A percentile compares a stretch with the other conserved stretches of the same genome.
phyloP scores from a whole-genome alignment of 1,140 invertebrate species.

The Zophobas atratus region DNA sequence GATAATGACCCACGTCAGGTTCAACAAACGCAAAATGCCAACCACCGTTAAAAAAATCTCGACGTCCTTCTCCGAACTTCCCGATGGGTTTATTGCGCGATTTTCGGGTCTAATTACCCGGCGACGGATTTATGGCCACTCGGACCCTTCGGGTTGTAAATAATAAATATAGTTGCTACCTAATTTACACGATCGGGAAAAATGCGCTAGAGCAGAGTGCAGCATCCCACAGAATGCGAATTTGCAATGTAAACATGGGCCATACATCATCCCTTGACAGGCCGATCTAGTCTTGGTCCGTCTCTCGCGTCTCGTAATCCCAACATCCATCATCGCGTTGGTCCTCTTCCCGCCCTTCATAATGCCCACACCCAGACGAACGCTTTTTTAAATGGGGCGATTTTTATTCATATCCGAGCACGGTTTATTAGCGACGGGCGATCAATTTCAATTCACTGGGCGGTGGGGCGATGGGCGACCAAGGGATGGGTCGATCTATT shows the following conservation, averaged over 20 bases:
- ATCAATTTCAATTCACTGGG: slow-evolving; percentile 57
- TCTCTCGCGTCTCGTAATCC: slow-evolving; percentile 65
- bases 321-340: slow-evolving; percentile 63
- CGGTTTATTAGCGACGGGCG: slow-evolving; percentile 52
- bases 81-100: slow-evolving; percentile 16
- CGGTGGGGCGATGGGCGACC: not conserved
- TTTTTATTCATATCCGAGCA: slow-evolving; percentile 56
- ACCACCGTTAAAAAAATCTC: slow-evolving; percentile 7
- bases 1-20: slow-evolving; percentile 35
- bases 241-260: slow-evolving; percentile 65
- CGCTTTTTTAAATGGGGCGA: slow-evolving; percentile 53
- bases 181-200: not conserved
- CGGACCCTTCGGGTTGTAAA: too few relatives aligned
- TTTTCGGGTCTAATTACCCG: slow-evolving; percentile 13
- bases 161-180: too few relatives aligned
- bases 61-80: not conserved
- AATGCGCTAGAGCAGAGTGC: not conserved
- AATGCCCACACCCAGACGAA: slow-evolving; percentile 13
- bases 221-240: slow-evolving; percentile 24
- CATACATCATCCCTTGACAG: slow-evolving; percentile 66
- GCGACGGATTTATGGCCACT: slow-evolving; percentile 6
- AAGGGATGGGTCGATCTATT: too few relatives aligned
- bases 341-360: slow-evolving; percentile 48
- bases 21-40: slow-evolving; percentile 39
- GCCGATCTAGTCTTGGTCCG: slow-evolving; percentile 65